phyloP scores from a whole-genome alignment of 35 echinoderm and acorn worm species.

The Apostichopus californicus region DNA sequence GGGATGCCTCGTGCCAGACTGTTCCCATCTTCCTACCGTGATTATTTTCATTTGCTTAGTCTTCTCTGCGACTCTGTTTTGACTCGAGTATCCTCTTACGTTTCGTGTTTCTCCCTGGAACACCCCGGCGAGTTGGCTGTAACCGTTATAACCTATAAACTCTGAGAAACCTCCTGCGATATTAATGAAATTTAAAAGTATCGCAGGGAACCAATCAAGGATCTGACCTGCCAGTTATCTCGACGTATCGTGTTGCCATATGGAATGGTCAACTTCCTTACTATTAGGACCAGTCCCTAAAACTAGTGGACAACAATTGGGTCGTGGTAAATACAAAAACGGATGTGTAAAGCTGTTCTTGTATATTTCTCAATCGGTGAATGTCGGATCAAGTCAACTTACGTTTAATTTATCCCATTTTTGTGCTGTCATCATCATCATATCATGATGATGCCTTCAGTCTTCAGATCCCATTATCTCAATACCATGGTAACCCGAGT shows the following conservation, averaged over 20 bases:
- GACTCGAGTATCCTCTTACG: neutral
- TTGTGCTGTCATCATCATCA: too few species aligned
- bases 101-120: neutral
- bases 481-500: too few species aligned
- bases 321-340: too few species aligned
- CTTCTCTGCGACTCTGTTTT: neutral
- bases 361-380: too few species aligned
- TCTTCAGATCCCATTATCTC: too few species aligned
- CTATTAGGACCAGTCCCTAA: too few species aligned
- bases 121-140: neutral
- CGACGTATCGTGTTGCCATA: neutral
- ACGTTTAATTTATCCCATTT: too few species aligned
- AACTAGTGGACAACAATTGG: too few species aligned
- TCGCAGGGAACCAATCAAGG: neutral
- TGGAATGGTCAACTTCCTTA: neutral
- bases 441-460: too few species aligned
- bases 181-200: conserved; percentile 7
- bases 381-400: too few species aligned
- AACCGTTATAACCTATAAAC: neutral
- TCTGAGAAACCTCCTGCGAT: conserved; percentile 4
- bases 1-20: neutral
- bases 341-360: too few species aligned
- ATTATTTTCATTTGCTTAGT: conserved; percentile 30
- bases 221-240: conserved; percentile 11
- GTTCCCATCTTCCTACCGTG: neutral